Evolutionary conservation across 2,888 invertebrate species (phyloP).

Genomic region (Aplocera efformata): DNA sequence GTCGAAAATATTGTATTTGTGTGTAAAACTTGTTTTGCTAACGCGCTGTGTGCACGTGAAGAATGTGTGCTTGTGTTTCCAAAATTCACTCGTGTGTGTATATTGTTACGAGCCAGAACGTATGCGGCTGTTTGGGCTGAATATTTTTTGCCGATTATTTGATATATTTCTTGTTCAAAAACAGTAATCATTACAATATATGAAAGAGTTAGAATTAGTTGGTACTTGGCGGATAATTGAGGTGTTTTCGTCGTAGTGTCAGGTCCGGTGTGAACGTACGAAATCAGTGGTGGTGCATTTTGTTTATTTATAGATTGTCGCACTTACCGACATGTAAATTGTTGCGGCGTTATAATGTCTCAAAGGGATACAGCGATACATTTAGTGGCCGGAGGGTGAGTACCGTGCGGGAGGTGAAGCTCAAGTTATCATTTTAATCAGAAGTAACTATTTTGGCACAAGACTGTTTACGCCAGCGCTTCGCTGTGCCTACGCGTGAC

Average conservation of each 20-base stretch:
- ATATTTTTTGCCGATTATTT: slow-evolving; percentile 30
- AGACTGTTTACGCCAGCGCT: slow-evolving; percentile 49
- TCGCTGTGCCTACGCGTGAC: slow-evolving; percentile 39
- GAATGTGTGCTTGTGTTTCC: slow-evolving; percentile 6
- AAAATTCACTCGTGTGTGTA: slow-evolving; percentile 36
- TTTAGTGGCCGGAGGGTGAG: slow-evolving; percentile 97
- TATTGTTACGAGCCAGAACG: slow-evolving; percentile 43
- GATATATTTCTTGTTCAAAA: slow-evolving; percentile 30
- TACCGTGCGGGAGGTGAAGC: slow-evolving; percentile 38
- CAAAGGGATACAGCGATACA: slow-evolving; percentile 95
- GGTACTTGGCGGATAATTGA: slow-evolving; percentile 15
- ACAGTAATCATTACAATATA: slow-evolving; percentile 18
- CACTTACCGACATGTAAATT: slow-evolving; percentile 78
- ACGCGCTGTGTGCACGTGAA: slow-evolving; percentile 18
- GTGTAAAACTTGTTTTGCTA: slow-evolving; percentile 15
- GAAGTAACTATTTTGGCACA: slow-evolving; percentile 43
- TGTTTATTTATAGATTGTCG: slow-evolving; percentile 80
- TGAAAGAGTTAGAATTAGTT: not conserved
- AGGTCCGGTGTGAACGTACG: slow-evolving; percentile 37
- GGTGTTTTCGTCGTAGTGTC: slow-evolving; percentile 27
- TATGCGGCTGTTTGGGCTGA: slow-evolving; percentile 38
- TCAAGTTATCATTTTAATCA: slow-evolving; percentile 31
- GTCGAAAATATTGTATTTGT: slow-evolving; percentile 3
- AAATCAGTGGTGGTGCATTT: slow-evolving; percentile 64
- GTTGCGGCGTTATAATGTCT: slow-evolving; percentile 81